A percentile compares a stretch with the other conserved stretches of the same genome.
Conservation (phyloP, 2,888 invertebrate genomes). For the Xestia sexstrigata region DNA sequence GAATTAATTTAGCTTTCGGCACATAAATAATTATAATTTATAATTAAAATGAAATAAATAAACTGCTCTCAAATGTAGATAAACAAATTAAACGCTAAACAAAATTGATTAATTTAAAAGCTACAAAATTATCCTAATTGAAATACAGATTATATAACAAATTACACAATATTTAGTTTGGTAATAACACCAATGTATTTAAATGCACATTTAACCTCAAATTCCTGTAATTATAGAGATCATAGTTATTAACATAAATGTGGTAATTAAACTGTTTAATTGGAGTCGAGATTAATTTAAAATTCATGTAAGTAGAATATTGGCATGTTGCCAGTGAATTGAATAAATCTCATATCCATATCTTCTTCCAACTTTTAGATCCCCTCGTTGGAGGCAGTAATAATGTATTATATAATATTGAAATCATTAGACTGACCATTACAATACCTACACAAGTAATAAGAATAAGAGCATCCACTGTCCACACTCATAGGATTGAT, state of each 20-base stretch:
- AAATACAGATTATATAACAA: too few relatives aligned
- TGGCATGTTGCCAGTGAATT: not conserved
- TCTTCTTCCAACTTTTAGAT: not conserved
- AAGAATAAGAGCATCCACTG: not conserved
- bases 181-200: constrained; percentile 8
- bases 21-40: not conserved
- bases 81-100: not conserved
- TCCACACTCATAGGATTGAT: too few relatives aligned
- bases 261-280: not conserved
- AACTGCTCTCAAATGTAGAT: not conserved
- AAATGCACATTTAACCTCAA: not conserved
- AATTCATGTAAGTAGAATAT: not conserved
- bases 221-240: constrained; percentile 25
- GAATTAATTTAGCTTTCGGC: not conserved
- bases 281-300: not conserved
- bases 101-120: not conserved
- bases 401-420: too few relatives aligned
- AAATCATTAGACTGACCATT: not conserved
- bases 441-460: not conserved
- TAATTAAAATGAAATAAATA: not conserved
- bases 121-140: not conserved
- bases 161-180: too few relatives aligned
- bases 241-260: constrained; percentile 19
- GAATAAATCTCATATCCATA: not conserved
- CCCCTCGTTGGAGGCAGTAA: too few relatives aligned